These are phyloP conservation scores for Euleptes europaea DNA, from an alignment of 2,113 vertebrate species.

Conservation along the genomic window DNA sequence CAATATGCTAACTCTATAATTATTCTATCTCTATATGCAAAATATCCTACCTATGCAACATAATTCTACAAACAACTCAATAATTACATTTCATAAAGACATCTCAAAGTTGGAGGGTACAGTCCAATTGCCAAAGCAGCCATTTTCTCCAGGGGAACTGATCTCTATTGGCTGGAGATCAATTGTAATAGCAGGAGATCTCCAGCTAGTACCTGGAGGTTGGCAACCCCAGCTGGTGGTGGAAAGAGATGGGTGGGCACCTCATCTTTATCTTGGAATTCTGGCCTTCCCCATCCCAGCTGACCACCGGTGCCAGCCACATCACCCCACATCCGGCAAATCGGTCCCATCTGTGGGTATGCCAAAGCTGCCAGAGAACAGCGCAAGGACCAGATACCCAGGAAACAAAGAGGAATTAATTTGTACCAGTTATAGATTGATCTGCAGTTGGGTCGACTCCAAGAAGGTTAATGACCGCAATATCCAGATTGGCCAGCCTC, in stretches of 20 bases:
- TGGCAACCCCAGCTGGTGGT: no score
- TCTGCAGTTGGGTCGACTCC: not conserved
- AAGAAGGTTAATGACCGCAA: conserved; percentile 6
- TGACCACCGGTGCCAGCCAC: not conserved
- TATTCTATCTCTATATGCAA: no score
- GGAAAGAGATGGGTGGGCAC: not conserved
- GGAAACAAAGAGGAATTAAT: conserved; percentile 2
- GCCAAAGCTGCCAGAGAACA: not conserved
- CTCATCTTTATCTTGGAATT: not conserved
- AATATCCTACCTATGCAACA: no score
- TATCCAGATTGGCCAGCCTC: not conserved
- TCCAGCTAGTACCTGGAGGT: no score
- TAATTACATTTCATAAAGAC: no score
- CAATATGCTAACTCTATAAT: no score
- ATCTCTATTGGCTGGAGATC: no score
- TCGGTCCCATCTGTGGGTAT: not conserved
- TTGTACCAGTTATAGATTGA: not conserved
- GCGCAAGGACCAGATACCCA: not conserved
- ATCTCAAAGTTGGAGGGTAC: no score
- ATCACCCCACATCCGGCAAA: not conserved
- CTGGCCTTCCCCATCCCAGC: not conserved
- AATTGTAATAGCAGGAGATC: no score
- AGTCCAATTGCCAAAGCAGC: no score
- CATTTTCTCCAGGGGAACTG: no score
- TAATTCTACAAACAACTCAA: no score